phyloP scores from a whole-genome alignment of 2,797 vertebrate species.

The Cheirogaleus major region DNA sequence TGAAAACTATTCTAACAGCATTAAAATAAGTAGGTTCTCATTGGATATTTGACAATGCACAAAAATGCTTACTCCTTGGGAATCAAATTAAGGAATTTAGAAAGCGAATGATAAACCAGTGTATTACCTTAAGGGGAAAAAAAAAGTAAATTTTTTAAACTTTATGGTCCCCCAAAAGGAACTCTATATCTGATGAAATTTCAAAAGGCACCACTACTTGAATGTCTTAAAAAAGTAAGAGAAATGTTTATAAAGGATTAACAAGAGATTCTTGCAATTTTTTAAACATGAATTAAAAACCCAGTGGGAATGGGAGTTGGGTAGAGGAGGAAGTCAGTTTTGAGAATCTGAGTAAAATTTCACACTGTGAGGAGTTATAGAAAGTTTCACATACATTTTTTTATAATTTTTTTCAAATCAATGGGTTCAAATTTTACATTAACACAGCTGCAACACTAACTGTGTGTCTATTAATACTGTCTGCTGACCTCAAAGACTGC shows the following conservation, averaged over 20 bases:
- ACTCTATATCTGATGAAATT: slow-evolving; percentile 44
- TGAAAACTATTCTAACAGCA: neutral
- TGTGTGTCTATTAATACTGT: slow-evolving; percentile 44
- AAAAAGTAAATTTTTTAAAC: slow-evolving; percentile 29
- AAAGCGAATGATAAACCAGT: slow-evolving; percentile 51
- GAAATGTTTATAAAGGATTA: slow-evolving; percentile 39
- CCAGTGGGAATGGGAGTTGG: slow-evolving; percentile 45
- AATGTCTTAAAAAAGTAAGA: slow-evolving; percentile 58
- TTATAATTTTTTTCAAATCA: neutral
- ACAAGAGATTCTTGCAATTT: slow-evolving; percentile 50
- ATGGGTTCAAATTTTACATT: slow-evolving; percentile 49
- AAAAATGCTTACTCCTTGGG: slow-evolving; percentile 16
- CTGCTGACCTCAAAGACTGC: slow-evolving; percentile 58
- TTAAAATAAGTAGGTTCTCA: slow-evolving; percentile 34
- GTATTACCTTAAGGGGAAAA: slow-evolving; percentile 48
- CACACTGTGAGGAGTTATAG: slow-evolving; percentile 58
- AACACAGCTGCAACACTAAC: slow-evolving; percentile 24
- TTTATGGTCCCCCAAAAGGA: slow-evolving; percentile 39
- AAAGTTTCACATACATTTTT: slow-evolving; percentile 65
- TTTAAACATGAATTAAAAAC: slow-evolving; percentile 5
- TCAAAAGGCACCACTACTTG: slow-evolving; percentile 45
- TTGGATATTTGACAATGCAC: slow-evolving; percentile 50
- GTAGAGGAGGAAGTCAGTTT: slow-evolving; percentile 56
- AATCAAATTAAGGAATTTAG: slow-evolving; percentile 63
- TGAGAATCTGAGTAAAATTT: slow-evolving; percentile 57